Base-by-base conservation (phyloP, 2,888 invertebrate species). In the Orchesella flavescens region DNA sequence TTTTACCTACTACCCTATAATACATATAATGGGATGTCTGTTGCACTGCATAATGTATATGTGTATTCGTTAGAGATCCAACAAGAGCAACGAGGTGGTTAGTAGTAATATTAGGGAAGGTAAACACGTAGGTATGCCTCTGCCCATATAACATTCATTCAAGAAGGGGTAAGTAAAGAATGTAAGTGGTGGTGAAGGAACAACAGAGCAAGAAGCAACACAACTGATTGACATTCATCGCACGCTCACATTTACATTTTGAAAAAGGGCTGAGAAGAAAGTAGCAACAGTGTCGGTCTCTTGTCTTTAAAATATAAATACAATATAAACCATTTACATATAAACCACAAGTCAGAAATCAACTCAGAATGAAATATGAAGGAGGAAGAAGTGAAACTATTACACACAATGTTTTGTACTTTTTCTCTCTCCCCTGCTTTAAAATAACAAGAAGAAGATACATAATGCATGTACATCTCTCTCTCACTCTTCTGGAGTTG, bases 151-250 rank as follows among this genome's bases (percentile, higher is more conserved):
- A n/a, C n/a, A n/a, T n/a, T n/a, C n/a, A n/a, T n/a, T n/a, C n/a
- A n/a, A n/a, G 49, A 17, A 53, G 9, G 53, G 53, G 53, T 17
- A 53, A 53, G 2, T 53, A n/a, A 53, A 53, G 53, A 10, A 53
- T 53, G 53, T n/a, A 17, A 15, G 15, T 53, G 53, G 15, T 15
- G 15, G 17, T 53, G n/a, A 53, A 53, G 23, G 17, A 21, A 77
- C 61, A 66, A 46, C 21, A 71, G 71, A 61, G 2, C 34, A 15
- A 76, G 46, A 66, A 65, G 53, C 44, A 77, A 72, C 63, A 68
- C 81, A 81, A 34, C 81, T 69, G 81, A 74, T 81, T 81, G 81
- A 81, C 81, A 81, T 81, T 81, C 81, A 81, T 81, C 68, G 66
- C 81, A 81, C 81, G 74, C 74, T 74, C 66, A 44, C 81, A 81